Percentiles rank a stretch among this genome's conserved stretches.
These are phyloP conservation scores for Apodemus speciosus DNA, from an alignment of 2,113 vertebrate species.

Conservation along the genomic window DNA sequence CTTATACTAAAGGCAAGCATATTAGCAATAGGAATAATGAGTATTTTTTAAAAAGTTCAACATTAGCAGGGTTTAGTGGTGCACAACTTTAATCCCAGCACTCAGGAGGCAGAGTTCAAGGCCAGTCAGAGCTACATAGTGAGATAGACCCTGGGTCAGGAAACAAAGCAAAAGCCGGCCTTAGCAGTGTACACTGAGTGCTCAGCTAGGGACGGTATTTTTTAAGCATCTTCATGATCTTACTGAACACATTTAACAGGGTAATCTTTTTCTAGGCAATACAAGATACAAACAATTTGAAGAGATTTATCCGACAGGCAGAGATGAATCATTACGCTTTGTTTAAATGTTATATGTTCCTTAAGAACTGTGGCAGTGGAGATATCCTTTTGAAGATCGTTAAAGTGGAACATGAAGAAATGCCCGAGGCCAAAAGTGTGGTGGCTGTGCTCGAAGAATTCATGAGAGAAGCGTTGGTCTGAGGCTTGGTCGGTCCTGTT, in stretches of 20 bases:
- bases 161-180: neutral
- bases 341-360: constrained; percentile 95
- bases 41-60: constrained; percentile 32
- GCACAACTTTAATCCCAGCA: neutral
- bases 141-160: neutral
- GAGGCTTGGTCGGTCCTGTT: constrained; percentile 48
- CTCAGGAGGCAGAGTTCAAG: neutral
- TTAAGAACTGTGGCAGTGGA: constrained; percentile 95
- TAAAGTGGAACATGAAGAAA: constrained; percentile 93
- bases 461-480: constrained; percentile 83
- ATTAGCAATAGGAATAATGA: constrained; percentile 29
- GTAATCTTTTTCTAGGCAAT: constrained; percentile 90
- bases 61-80: neutral
- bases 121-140: neutral
- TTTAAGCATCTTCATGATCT: constrained; percentile 37
- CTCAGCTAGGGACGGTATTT: neutral
- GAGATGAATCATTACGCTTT: constrained; percentile 98
- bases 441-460: constrained; percentile 95
- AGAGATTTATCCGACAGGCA: constrained; percentile 96
- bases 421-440: constrained; percentile 94
- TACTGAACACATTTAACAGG: constrained; percentile 52
- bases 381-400: constrained; percentile 95
- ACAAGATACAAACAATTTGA: constrained; percentile 98
- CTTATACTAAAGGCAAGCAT: neutral
- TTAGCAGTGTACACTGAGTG: neutral